Evolutionary conservation across 2,888 invertebrate species (phyloP), one percentile per base, ranked within the genome.

Genomic region (Eristalis intricaria): DNA sequence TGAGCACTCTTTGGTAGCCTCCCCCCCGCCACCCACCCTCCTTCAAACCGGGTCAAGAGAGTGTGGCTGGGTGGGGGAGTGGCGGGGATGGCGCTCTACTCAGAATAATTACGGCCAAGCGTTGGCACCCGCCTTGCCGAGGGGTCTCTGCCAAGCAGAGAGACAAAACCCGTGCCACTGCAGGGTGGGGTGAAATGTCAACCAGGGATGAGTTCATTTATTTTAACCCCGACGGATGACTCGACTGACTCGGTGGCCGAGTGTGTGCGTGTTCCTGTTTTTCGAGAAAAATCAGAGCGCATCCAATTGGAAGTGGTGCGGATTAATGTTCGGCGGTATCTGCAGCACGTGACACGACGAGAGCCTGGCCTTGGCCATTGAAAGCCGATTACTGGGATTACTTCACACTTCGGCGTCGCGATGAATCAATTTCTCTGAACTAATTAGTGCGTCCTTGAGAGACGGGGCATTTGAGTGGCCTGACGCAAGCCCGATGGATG

Each of bases 241-340:
- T 32, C 10, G 8, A 10, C 8, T 10, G 29, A 29, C 29, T 29
- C 29, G 29, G 71, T 73, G 11, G 65, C 64, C 23, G 63, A 56
- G 66, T 61, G 66, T 64, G 70, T 19, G n/a, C 38, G 40, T 81
- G 75, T 66, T 69, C 71, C 71, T 66, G 23, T 64, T 69, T 35
- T 50, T 32, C 32, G 32, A 32, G 19, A 66, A 64, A 86, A 84
- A 87, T 87, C 87, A 84, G 87, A 87, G 87, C 87, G 84, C 56
- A 87, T 73, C 87, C 79, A 84, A 87, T 87, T 76, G 84, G 76
- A 87, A 87, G 87, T 83, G 87, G 84, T 87, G 84, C 87, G 87
- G 84, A 84, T 84, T 87, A 87, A 79, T 87, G 87, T 87, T 84
- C 79, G 87, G 79, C 84, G 84, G 87, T 87, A 80, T 78, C 84